These are phyloP conservation scores for Spodoptera picta DNA, from an alignment of 2,888 invertebrate genomes.

Conservation along the genomic window DNA sequence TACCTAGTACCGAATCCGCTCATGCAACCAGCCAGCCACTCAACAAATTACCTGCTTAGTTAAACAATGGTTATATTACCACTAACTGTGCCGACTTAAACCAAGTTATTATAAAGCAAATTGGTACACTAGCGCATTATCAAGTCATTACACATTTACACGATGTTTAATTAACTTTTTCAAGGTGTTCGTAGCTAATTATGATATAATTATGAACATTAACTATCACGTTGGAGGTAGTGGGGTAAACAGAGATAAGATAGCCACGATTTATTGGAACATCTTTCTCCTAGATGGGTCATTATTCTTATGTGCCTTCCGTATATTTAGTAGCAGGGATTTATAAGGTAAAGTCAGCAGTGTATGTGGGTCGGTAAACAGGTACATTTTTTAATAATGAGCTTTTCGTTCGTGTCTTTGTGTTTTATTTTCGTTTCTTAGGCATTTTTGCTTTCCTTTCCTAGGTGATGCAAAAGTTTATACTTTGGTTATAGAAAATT, in stretches of 20 bases:
- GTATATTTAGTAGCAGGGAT: not conserved
- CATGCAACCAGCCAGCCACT: slow-evolving; percentile 20
- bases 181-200: slow-evolving; percentile 25
- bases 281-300: not conserved
- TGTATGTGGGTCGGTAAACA: not conserved
- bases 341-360: not conserved
- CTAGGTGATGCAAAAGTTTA: too few relatives aligned
- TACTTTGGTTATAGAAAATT: too few relatives aligned
- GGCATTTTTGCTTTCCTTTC: too few relatives aligned
- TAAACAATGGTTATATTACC: slow-evolving; percentile 29
- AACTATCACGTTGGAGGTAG: slow-evolving; percentile 19
- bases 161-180: slow-evolving; percentile 41
- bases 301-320: slow-evolving; percentile 11
- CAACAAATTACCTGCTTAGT: slow-evolving; percentile 34
- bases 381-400: too few relatives aligned
- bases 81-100: slow-evolving; percentile 36
- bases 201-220: slow-evolving; percentile 36
- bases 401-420: too few relatives aligned
- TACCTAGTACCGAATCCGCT: slow-evolving; percentile 13
- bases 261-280: slow-evolving; percentile 9
- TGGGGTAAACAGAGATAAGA: slow-evolving; percentile 24
- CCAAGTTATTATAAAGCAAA: slow-evolving; percentile 41
- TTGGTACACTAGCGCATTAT: slow-evolving; percentile 26
- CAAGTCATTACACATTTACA: slow-evolving; percentile 24
- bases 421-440: too few relatives aligned